A percentile compares a stretch with the other conserved stretches of the same genome.
Evolutionary conservation across 2,113 vertebrate species (phyloP).

Genomic region (Rattus norvegicus): DNA sequence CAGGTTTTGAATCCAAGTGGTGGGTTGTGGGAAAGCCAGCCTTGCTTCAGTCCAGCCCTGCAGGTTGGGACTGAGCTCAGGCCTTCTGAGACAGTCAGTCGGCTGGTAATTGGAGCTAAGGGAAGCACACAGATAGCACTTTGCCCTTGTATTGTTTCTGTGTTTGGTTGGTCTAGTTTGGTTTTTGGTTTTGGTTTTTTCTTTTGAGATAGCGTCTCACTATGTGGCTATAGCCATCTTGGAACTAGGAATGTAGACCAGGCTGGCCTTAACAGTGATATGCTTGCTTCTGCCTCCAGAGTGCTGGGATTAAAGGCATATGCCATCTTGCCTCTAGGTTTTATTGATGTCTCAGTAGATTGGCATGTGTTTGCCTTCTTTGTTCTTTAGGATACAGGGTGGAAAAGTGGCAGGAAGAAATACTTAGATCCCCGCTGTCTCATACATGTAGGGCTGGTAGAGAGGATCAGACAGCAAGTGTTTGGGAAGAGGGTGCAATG

Average conservation of each 20-base stretch:
- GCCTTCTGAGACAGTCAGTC: background rate
- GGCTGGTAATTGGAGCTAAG: background rate
- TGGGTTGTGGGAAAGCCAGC: background rate
- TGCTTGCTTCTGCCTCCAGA: background rate
- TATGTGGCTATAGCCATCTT: background rate
- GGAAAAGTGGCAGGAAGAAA: background rate
- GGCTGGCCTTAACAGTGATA: background rate
- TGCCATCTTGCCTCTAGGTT: too few relatives aligned
- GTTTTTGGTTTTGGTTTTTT: background rate
- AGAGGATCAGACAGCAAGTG: background rate
- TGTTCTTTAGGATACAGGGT: background rate
- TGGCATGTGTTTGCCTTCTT: background rate
- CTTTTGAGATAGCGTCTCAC: background rate
- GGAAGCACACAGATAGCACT: background rate
- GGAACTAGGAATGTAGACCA: background rate
- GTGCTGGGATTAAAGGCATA: background rate
- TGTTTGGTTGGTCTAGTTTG: background rate
- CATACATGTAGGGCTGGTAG: background rate
- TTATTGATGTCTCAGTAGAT: accelerated
- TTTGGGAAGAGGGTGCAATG: background rate
- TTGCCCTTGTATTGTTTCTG: background rate
- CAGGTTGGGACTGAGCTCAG: background rate
- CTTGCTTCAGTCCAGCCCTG: background rate
- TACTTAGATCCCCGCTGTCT: background rate
- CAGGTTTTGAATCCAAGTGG: background rate